Conservation (phyloP, 2,888 invertebrate genomes). For the Eurytoma californica region DNA sequence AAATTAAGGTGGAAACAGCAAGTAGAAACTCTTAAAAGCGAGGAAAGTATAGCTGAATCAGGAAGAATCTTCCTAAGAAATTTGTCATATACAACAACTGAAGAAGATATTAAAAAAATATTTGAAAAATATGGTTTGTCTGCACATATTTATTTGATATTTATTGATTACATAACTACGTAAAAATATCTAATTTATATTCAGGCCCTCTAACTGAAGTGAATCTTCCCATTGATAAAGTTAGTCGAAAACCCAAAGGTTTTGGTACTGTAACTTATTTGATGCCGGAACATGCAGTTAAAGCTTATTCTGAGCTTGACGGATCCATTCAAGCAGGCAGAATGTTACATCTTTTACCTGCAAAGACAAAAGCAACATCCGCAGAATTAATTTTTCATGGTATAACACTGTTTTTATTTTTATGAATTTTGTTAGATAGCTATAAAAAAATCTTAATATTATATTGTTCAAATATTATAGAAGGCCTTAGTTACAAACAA, state of each 20-base stretch:
- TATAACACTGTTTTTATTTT: constrained; percentile 49
- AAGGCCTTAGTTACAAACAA: constrained; percentile 86
- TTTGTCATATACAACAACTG: constrained; percentile 89
- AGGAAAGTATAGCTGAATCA: constrained; percentile 90
- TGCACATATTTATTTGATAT: constrained; percentile 31
- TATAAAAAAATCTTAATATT: not conserved
- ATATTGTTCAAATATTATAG: constrained; percentile 71
- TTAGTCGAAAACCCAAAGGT: constrained; percentile 90
- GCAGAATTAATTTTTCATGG: constrained; percentile 68
- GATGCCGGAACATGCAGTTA: constrained; percentile 95
- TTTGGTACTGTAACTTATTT: constrained; percentile 95
- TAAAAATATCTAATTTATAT: constrained; percentile 8
- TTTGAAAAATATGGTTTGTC: constrained; percentile 90
- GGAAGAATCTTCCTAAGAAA: constrained; percentile 95
- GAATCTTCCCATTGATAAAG: constrained; percentile 89
- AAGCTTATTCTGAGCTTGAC: constrained; percentile 91
- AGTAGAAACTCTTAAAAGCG: constrained; percentile 80
- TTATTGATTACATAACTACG: constrained; percentile 12
- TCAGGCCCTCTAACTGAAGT: constrained; percentile 90
- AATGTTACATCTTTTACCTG: constrained; percentile 94
- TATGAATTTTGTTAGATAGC: not conserved
- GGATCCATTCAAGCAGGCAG: constrained; percentile 94
- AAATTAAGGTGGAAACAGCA: constrained; percentile 80
- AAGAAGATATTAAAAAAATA: constrained; percentile 87
- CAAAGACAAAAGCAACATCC: constrained; percentile 80